Percentiles rank a stretch among this genome's conserved stretches.
Evolutionary conservation across 2,888 invertebrate species (phyloP).

Genomic region (Taphrorychus bicolor): DNA sequence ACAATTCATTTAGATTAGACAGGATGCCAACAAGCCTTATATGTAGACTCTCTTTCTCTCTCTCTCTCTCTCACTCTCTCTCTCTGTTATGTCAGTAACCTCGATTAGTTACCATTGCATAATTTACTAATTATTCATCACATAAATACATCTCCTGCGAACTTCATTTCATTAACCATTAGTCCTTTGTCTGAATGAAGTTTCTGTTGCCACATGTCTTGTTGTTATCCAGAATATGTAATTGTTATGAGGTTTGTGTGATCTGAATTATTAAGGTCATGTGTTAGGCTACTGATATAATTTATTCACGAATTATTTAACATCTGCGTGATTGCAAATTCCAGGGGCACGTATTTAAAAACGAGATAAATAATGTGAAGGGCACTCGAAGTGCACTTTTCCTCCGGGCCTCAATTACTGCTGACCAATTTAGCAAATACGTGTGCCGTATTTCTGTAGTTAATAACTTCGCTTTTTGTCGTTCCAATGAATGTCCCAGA

Average conservation of each 20-base stretch:
- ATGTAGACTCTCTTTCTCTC: too few species aligned
- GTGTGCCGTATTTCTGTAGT: conserved; percentile 28
- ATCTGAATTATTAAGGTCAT: background rate
- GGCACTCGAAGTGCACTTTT: conserved; percentile 6
- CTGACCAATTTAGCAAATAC: conserved; percentile 20
- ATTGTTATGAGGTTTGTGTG: background rate
- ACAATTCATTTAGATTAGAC: too few species aligned
- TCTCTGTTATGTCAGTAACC: too few species aligned
- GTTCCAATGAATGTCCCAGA: background rate
- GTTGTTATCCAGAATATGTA: too few species aligned
- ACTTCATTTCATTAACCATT: background rate
- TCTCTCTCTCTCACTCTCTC: too few species aligned
- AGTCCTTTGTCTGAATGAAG: background rate
- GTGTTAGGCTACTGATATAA: too few species aligned
- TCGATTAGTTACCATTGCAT: too few species aligned
- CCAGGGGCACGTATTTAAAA: background rate
- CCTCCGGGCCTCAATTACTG: conserved; percentile 12
- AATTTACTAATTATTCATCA: too few species aligned
- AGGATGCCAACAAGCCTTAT: too few species aligned
- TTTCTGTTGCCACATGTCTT: background rate
- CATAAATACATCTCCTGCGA: background rate
- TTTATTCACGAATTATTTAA: too few species aligned
- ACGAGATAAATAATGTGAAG: background rate
- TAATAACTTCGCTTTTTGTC: conserved; percentile 20
- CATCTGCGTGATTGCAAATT: too few species aligned